phyloP scores from a whole-genome alignment of 2,888 invertebrate species.

The Rosalia funebris region DNA sequence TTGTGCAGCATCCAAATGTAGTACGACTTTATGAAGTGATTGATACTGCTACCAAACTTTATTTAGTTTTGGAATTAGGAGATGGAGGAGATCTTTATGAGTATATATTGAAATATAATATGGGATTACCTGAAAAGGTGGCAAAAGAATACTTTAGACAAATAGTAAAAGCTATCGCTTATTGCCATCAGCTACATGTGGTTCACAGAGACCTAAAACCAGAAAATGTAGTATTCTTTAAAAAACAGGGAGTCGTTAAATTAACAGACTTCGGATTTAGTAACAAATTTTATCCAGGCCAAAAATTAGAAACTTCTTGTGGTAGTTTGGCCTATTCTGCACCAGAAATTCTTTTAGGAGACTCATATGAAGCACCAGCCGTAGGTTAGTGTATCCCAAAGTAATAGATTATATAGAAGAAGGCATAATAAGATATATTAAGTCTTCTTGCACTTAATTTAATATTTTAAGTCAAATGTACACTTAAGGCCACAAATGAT shows the following conservation, averaged over 20 bases:
- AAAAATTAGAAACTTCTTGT: conserved; percentile 97
- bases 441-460: neutral
- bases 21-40: conserved; percentile 98
- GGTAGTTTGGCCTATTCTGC: conserved; percentile 99
- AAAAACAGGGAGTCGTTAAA: conserved; percentile 95
- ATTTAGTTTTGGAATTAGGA: conserved; percentile 95
- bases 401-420: no score
- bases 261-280: conserved; percentile 98
- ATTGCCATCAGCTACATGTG: conserved; percentile 93
- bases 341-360: conserved; percentile 97
- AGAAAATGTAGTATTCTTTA: conserved; percentile 99
- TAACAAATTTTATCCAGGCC: conserved; percentile 95
- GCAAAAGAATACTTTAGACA: conserved; percentile 95
- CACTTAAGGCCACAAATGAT: no score
- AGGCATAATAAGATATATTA: neutral
- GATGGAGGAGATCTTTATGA: conserved; percentile 99
- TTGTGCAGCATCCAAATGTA: conserved; percentile 99
- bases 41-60: conserved; percentile 97
- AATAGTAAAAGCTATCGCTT: conserved; percentile 97
- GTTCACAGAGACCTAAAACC: conserved; percentile 96
- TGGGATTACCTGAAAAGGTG: conserved; percentile 83
- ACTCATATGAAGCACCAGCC: conserved; percentile 98
- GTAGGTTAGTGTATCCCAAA: conserved; percentile 91
- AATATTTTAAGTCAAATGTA: no score
- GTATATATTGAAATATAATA: conserved; percentile 96